Base-by-base conservation (phyloP, 2,888 invertebrate species). In the Crepidodera aurea region DNA sequence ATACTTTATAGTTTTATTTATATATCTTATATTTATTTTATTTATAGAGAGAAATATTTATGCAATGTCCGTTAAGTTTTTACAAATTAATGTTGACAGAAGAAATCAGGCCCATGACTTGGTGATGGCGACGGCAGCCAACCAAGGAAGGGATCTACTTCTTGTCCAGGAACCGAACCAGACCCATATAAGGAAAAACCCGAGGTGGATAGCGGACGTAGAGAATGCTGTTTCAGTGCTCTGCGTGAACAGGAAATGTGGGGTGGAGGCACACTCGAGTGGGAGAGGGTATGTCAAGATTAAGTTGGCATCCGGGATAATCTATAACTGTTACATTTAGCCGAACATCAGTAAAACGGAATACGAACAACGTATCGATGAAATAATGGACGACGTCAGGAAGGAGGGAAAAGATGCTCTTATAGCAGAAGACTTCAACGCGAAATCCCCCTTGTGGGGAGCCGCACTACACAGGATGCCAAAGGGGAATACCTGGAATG, bases 11-110 rank as follows among this genome's bases (percentile, higher is more conserved):
- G n/a, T n/a, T n/a, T n/a, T n/a, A n/a, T n/a, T n/a, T n/a, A n/a
- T n/a, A n/a, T n/a, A n/a, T n/a, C n/a, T n/a, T n/a, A n/a, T n/a
- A n/a, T n/a, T n/a, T n/a, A n/a, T n/a, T n/a, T n/a, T n/a, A n/a
- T n/a, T n/a, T n/a, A n/a, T n/a, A n/a, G n/a, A n/a, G n/a, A n/a
- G n/a, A n/a, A n/a, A n/a, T n/a, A n/a, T n/a, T n/a, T n/a, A n/a
- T n/a, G n/a, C n/a, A n/a, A n/a, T n/a, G n/a, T n/a, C n/a, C n/a
- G n/a, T n/a, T n/a, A n/a, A n/a, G n/a, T n/a, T n/a, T n/a, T 10
- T 55, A 27, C 55, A 55, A 3, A 42, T 55, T 1, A 55, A 55
- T 4, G 55, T 55, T 0, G 44, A 16, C 13, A 25, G 55, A 29
- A 29, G 6, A 22, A 44, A 29, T 18, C 42, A 12, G 6, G 55